A percentile compares a stretch with the other conserved stretches of the same genome.
Conservation (phyloP, 2,113 vertebrate species). For the Brachypteracias leptosomus region DNA sequence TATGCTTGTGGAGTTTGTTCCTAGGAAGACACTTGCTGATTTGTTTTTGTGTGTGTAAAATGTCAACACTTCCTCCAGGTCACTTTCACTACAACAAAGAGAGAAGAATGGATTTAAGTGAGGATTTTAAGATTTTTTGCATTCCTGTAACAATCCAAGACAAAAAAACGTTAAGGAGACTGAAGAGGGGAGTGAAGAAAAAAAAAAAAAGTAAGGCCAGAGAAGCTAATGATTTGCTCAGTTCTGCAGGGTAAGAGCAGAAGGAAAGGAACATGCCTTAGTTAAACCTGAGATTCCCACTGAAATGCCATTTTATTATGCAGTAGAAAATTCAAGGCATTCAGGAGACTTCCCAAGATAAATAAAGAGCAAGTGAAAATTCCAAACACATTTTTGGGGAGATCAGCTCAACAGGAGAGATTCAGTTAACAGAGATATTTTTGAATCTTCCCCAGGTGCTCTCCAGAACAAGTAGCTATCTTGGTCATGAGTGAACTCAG, state of each 20-base stretch:
- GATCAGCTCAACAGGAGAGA: background rate
- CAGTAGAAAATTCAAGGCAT: background rate
- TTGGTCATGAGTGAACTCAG: background rate
- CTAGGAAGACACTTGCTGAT: slow-evolving; percentile 89
- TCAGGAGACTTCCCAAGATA: background rate
- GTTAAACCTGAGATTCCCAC: background rate
- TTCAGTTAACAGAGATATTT: background rate
- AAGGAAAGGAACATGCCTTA: background rate
- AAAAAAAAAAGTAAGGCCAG: background rate
- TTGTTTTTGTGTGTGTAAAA: slow-evolving; percentile 95
- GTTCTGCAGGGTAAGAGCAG: background rate
- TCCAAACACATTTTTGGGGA: background rate
- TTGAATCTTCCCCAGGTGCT: background rate
- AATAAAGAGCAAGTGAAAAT: background rate
- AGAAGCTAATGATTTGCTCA: background rate
- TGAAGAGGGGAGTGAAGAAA: background rate
- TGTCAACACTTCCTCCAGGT: slow-evolving; percentile 93
- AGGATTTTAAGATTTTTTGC: background rate
- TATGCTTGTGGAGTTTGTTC: slow-evolving; percentile 73
- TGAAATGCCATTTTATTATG: background rate
- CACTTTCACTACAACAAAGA: slow-evolving; percentile 83
- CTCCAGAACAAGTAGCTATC: background rate
- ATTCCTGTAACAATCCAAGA: background rate
- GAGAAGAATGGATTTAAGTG: background rate
- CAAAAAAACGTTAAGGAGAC: background rate